These are phyloP conservation scores for Aspidoscelis tigris DNA, from an alignment of 2,113 vertebrate genomes.

Conservation along the genomic window DNA sequence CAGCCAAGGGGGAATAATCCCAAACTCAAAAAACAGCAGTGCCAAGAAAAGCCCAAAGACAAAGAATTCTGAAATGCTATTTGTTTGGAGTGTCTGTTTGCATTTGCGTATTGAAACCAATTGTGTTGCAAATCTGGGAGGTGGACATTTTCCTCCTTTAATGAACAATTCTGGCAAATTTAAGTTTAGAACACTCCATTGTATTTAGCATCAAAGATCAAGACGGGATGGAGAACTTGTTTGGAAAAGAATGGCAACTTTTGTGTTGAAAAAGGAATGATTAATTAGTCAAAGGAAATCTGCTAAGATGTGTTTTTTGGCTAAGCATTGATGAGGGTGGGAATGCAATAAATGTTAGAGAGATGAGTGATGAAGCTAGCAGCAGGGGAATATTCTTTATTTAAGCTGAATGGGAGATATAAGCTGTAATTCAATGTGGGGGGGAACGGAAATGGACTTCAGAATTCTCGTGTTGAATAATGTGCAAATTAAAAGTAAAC, in stretches of 20 bases:
- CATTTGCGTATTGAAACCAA: not conserved
- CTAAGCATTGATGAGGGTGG: not conserved
- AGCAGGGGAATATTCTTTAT: not conserved
- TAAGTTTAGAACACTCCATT: not conserved
- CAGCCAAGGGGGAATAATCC: not conserved
- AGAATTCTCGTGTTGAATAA: not conserved
- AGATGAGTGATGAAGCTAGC: not conserved
- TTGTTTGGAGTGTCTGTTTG: not conserved
- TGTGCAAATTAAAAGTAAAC: not conserved
- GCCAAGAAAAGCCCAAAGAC: not conserved
- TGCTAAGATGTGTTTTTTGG: conserved; percentile 11
- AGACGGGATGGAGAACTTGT: not conserved
- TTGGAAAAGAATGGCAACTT: not conserved
- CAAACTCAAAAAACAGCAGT: not conserved
- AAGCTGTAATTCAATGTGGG: not conserved
- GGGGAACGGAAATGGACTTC: not conserved
- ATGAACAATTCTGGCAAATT: not conserved
- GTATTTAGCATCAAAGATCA: not conserved
- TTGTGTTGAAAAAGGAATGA: conserved; percentile 21
- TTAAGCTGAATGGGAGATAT: not conserved
- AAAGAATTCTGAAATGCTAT: not conserved
- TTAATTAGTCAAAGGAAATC: not conserved
- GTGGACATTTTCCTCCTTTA: not conserved
- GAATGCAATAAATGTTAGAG: not conserved
- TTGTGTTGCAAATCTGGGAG: conserved; percentile 3